A percentile compares a stretch with the other conserved stretches of the same genome.
Conservation (phyloP, 2,797 vertebrate genomes). For the Ceryle rudis region DNA sequence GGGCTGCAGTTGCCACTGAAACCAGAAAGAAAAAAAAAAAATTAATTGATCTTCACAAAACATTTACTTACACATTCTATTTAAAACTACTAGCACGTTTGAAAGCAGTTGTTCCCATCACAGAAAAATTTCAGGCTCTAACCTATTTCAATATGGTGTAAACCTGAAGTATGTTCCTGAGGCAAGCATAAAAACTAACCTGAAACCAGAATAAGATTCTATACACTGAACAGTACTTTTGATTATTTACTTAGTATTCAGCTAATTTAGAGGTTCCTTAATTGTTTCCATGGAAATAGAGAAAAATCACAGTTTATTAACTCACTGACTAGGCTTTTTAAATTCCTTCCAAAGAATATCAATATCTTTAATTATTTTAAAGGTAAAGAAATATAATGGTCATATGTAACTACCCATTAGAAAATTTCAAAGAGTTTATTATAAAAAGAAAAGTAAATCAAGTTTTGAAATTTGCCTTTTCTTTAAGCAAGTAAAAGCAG, state of each 20-base stretch:
- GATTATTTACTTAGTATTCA: not conserved
- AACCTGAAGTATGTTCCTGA: not conserved
- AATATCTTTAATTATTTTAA: not conserved
- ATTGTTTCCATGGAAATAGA: not conserved
- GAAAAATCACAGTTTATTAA: not conserved
- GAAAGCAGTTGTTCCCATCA: not conserved
- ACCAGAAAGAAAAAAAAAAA: conserved; percentile 78
- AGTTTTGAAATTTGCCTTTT: not conserved
- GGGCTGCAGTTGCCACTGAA: conserved; percentile 87
- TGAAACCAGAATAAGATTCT: not conserved
- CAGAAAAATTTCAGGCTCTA: not conserved
- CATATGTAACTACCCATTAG: not conserved
- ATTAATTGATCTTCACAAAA: conserved; percentile 23
- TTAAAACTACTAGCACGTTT: not conserved
- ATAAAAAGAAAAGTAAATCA: not conserved
- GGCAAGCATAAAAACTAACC: not conserved
- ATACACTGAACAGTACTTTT: not conserved
- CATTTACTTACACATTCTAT: not conserved
- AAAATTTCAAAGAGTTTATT: not conserved
- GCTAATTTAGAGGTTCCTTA: not conserved
- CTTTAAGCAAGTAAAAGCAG: not conserved
- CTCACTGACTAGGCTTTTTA: not conserved
- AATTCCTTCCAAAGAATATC: not conserved
- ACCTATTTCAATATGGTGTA: not conserved
- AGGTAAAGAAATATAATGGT: not conserved